Base-by-base conservation (phyloP, 1,140 invertebrate genomes). In the Drosophila yakuba region DNA sequence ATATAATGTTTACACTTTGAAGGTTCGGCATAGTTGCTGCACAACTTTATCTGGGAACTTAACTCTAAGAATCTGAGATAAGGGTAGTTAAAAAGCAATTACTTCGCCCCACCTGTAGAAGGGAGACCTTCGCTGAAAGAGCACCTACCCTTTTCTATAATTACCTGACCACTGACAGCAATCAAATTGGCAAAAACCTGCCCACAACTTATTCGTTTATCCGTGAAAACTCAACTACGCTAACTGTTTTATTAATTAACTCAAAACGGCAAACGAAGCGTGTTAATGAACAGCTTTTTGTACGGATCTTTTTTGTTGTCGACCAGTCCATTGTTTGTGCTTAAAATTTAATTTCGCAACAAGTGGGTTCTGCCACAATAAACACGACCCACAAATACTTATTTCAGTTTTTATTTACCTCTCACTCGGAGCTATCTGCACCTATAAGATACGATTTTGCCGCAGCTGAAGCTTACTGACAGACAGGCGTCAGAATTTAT, bases 181-280 rank as follows among this genome's bases (percentile, higher is more conserved):
- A 47, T 64, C 15, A 59, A 75, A 75, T 75, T 47, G 61, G 48
- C 52, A 52, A 32, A 64, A 74, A 62, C 41, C 47, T 23, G 54
- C 61, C 44, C 54, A 58, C 45, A 57, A 39, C 20, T 38, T 57
- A 36, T 57, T 17, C 32, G 32, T 25, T 55, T 71, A 69, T 11
- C 67, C 67, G 35, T 35, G 36, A 50, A 58, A 36, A 6, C 64
- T 15, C 11, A 59, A 54, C 52, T 52, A 75, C 72, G 54, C 36
- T 76, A 76, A 76, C 73, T 54, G 73, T 76, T 76, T 75, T 76
- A 67, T 59, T 76, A 76, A 76, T 76, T 76, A 76, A 76, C 54
- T 75, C 36, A 50, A 74, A 75, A 67, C 54, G 52, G 47, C 73
- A 67, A 76, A 10, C 73, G 60, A 76, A 76, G 73, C 73, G 73